Base-by-base conservation (phyloP, 2,888 invertebrate genomes). In the Reticulitermes lucifugus region DNA sequence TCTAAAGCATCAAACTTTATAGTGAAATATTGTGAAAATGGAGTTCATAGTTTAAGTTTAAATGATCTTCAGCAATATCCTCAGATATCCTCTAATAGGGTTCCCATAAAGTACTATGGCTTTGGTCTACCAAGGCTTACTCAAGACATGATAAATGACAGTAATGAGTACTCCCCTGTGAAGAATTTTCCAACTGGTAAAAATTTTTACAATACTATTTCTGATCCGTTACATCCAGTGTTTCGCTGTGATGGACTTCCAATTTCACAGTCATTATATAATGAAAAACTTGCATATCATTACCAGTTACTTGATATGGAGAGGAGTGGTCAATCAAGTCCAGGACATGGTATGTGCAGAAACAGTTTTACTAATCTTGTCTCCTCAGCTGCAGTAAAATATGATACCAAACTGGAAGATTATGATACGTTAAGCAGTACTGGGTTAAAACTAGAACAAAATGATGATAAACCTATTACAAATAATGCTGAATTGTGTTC, bases 221-320 rank as follows among this genome's bases (percentile, higher is more conserved):
- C 95, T 77, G 97, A 97, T 90, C 96, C 97, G 1, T 93, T 92
- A 86, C 96, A 94, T 91, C 96, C 96, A 0, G 94, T 96, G 41
- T 96, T 96, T 88, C 94, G 95, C 89, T 93, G 93, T 86, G 95
- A 96, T 87, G 96, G 96, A 0, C 93, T 94, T 80, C 94, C 95
- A 9, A 94, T 95, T 85, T 96, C 96, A 0, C 94, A 94, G 87
- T 94, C 94, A 10, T 91, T 96, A 0, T 96, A 95, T 89, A 94
- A 95, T 88, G 93, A 95, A 88, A 94, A 95, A 88, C 91, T 96
- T 83, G 93, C 94, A 71, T 93, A 94, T 87, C 94, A 95, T 88
- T 94, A 94, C 87, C 87, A 83, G 87, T 88, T 59, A 86, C 87
- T 87, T 85, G 88, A 85, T 87, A 87, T 43, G 81, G 88, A 79